Percentiles rank a stretch among this genome's conserved stretches.
Conservation (phyloP, 2,113 vertebrate species). For the Isurus oxyrinchus region DNA sequence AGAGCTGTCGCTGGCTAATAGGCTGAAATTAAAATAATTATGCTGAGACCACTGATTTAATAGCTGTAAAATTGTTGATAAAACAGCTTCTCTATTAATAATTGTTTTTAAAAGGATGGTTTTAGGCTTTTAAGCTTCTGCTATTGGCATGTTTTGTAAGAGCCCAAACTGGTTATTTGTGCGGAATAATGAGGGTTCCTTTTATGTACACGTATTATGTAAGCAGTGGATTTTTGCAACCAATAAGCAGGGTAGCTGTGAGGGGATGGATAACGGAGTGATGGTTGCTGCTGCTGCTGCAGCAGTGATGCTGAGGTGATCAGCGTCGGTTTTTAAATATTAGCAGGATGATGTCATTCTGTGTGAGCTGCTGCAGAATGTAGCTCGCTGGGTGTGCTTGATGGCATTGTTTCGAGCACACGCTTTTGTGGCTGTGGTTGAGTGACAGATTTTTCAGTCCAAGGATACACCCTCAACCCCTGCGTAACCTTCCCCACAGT, state of each 20-base stretch:
- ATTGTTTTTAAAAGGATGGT: no score
- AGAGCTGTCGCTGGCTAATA: conserved; percentile 49
- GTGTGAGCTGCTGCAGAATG: conserved; percentile 61
- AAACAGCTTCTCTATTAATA: not conserved
- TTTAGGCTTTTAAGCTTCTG: not conserved
- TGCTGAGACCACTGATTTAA: conserved; percentile 21
- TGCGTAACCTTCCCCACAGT: conserved; percentile 45
- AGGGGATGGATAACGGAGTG: conserved; percentile 44
- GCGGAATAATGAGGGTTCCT: conserved; percentile 31
- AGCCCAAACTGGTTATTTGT: not conserved
- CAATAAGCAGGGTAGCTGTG: conserved; percentile 50
- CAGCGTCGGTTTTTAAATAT: conserved; percentile 46
- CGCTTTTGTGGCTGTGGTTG: conserved; percentile 59
- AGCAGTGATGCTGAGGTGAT: conserved; percentile 54
- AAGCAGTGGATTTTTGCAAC: conserved; percentile 51
- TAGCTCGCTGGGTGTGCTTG: conserved; percentile 52
- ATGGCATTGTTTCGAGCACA: conserved; percentile 64
- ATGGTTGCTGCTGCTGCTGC: conserved; percentile 47
- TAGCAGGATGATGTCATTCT: conserved; percentile 67
- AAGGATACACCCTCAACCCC: conserved; percentile 55
- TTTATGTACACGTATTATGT: conserved; percentile 52
- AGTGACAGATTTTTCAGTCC: conserved; percentile 61
- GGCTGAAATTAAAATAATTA: conserved; percentile 41
- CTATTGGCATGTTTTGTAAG: not conserved
- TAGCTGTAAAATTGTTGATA: not conserved